Evolutionary conservation across 2,113 vertebrate species (phyloP).

Genomic region (Rhinolophus sinicus): DNA sequence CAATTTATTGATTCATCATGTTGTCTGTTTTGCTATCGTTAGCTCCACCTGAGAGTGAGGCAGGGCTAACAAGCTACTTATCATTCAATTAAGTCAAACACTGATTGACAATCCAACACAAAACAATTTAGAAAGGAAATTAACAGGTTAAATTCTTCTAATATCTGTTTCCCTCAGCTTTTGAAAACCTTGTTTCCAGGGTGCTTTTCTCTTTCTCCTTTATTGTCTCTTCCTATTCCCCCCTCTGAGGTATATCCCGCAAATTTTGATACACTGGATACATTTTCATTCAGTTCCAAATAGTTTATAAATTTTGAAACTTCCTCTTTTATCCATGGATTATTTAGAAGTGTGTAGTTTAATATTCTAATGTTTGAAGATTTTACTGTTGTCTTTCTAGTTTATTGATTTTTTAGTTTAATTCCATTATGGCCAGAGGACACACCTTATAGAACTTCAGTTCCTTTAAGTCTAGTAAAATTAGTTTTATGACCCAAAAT

Average conservation of each 20-base stretch:
- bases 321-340: not conserved
- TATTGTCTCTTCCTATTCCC: not conserved
- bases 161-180: not conserved
- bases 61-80: not conserved
- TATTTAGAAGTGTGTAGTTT: conserved; percentile 18
- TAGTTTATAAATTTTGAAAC: conserved; percentile 39
- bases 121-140: not conserved
- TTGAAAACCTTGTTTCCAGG: not conserved
- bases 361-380: conserved; percentile 25
- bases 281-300: not conserved
- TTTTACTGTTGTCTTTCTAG: conserved; percentile 41
- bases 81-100: not conserved
- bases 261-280: not conserved
- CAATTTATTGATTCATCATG: not conserved
- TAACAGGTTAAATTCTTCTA: not conserved
- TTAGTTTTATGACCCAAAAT: conserved; percentile 1
- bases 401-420: conserved; percentile 34
- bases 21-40: not conserved
- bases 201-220: not conserved
- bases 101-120: not conserved
- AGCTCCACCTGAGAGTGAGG: not conserved
- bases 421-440: not conserved
- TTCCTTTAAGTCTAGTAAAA: not conserved
- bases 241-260: not conserved
- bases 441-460: not conserved